Evolutionary conservation across 2,888 invertebrate genomes (phyloP).

Genomic region (Yponomeuta evonymella): DNA sequence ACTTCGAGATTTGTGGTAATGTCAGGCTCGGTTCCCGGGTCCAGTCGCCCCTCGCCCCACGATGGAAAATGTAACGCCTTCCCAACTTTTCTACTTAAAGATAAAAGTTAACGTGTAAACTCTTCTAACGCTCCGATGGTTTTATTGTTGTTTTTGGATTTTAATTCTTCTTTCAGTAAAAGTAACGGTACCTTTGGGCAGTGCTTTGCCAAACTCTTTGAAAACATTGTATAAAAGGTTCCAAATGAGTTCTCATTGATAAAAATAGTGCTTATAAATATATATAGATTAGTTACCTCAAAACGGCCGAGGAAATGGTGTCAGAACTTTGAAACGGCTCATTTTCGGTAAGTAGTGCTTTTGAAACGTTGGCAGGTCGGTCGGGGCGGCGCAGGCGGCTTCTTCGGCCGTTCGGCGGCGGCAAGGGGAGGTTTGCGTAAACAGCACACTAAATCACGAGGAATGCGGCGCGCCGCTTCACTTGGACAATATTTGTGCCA

Average conservation of each 20-base stretch:
- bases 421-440: slow-evolving; percentile 62
- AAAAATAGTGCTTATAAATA: background rate
- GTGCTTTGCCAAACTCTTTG: background rate
- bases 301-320: background rate
- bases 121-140: slow-evolving; percentile 44
- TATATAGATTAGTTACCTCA: background rate
- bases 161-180: slow-evolving; percentile 26
- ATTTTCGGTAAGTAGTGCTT: slow-evolving; percentile 53
- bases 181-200: background rate
- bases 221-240: background rate
- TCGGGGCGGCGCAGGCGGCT: slow-evolving; percentile 11
- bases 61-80: slow-evolving; percentile 57
- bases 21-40: slow-evolving; percentile 10
- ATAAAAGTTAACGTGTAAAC: slow-evolving; percentile 62
- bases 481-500: slow-evolving; percentile 72
- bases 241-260: too few species aligned
- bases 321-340: slow-evolving; percentile 47
- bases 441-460: slow-evolving; percentile 70
- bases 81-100: slow-evolving; percentile 63
- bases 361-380: slow-evolving; percentile 58
- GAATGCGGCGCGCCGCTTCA: slow-evolving; percentile 60
- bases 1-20: slow-evolving; percentile 10
- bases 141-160: slow-evolving; percentile 48
- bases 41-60: slow-evolving; percentile 36
- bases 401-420: background rate